These are phyloP conservation scores for Dione juno DNA, from an alignment of 2,888 invertebrate genomes.

Conservation along the genomic window DNA sequence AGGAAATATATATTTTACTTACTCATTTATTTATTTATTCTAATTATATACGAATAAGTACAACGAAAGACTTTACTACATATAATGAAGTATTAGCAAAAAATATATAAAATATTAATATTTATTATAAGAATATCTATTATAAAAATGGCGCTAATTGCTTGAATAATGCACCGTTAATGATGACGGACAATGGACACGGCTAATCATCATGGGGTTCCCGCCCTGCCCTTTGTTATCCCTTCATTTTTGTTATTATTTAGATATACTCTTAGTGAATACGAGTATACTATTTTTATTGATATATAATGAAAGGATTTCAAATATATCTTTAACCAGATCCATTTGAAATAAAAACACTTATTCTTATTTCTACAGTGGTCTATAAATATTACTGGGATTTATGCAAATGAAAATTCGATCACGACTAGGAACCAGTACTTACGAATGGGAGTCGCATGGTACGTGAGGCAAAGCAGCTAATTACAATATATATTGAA, in stretches of 20 bases:
- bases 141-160: slow-evolving; percentile 14
- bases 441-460: slow-evolving; percentile 48
- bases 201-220: slow-evolving; percentile 56
- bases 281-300: not conserved
- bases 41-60: not conserved
- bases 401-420: slow-evolving; percentile 72
- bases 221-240: slow-evolving; percentile 39
- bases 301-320: not conserved
- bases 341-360: not conserved
- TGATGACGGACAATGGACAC: slow-evolving; percentile 61
- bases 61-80: no score
- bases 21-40: not conserved
- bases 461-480: slow-evolving; percentile 45
- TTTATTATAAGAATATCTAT: slow-evolving; percentile 8
- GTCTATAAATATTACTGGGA: slow-evolving; percentile 50
- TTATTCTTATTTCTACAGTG: slow-evolving; percentile 27
- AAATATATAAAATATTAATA: not conserved
- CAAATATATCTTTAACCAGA: not conserved
- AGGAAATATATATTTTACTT: slow-evolving; percentile 8
- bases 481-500: slow-evolving; percentile 48
- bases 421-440: slow-evolving; percentile 57
- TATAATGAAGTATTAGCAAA: not conserved
- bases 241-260: slow-evolving; percentile 34
- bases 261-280: not conserved
- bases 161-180: slow-evolving; percentile 57